phyloP scores from a whole-genome alignment of 2,797 vertebrate genomes.

The Distichodus sexfasciatus region DNA sequence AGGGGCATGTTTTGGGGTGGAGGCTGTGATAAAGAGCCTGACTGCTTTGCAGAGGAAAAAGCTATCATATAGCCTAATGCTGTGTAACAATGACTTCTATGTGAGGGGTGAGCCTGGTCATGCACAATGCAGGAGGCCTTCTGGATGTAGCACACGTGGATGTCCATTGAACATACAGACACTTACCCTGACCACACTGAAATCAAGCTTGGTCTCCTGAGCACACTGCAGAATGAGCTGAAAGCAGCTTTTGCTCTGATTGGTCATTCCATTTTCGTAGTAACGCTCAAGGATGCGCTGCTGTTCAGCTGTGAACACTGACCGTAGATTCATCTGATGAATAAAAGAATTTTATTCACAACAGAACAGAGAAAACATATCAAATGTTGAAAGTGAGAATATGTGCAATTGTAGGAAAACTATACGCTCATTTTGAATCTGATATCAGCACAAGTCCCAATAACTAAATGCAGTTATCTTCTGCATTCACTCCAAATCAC shows the following conservation, averaged over 20 bases:
- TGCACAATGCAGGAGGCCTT: no score
- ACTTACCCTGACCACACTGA: slow-evolving; percentile 98
- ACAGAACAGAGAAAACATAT: not conserved
- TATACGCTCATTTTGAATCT: no score
- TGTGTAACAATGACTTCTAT: no score
- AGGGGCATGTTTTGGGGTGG: no score
- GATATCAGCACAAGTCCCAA: not conserved
- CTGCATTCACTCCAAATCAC: not conserved
- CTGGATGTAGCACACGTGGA: not conserved
- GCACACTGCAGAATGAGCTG: slow-evolving; percentile 98
- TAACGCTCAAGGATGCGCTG: slow-evolving; percentile 96
- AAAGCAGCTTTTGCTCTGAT: slow-evolving; percentile 99
- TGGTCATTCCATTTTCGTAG: slow-evolving; percentile 99
- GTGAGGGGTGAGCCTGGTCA: no score
- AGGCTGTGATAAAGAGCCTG: no score
- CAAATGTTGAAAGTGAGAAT: no score
- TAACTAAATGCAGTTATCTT: not conserved
- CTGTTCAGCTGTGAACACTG: slow-evolving; percentile 96
- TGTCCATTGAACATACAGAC: not conserved
- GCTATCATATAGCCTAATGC: no score
- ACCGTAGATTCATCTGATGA: slow-evolving; percentile 97
- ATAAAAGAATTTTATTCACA: no score
- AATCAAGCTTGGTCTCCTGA: slow-evolving; percentile 98
- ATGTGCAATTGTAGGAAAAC: no score
- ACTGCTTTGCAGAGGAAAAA: no score